Evolutionary conservation across 2,888 invertebrate species (phyloP), one percentile per base, ranked within the genome.

Genomic region (Ormyrus labotus): DNA sequence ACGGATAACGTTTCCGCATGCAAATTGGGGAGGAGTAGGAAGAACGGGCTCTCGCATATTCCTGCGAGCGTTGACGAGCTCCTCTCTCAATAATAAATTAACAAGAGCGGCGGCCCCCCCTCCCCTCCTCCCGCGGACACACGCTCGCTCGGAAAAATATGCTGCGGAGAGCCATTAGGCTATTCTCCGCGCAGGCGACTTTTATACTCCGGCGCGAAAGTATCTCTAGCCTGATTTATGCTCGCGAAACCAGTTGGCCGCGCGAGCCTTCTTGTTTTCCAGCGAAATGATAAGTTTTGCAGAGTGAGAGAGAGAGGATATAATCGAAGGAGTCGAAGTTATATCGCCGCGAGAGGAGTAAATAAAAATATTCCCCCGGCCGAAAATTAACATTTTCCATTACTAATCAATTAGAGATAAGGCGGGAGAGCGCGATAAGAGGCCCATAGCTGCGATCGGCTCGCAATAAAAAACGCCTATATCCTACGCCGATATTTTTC

Each of bases 1-100:
- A 65, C 72, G 72, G 19, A 67, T 68, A 78, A 84, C 81, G 81
- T 83, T 84, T 84, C 83, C 83, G 81, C 82, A 84, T 84, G 83
- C 81, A 84, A 83, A 83, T 84, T 72, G 78, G 67, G 60, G 19
- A 34, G 60, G 51, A 45, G 63, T 2, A 6, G 45, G 64, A 47
- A 9, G 47, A 7, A 48, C 8, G 34, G 9, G 10, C 13, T 13
- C 19, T 8, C 53, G 34, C 71, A 58, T 58, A 74, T 51, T 53
- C 60, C 51, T 9, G 67, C 53, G 63, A 53, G 72, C 64, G 19
- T 51, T 65, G 50, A 71, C 58, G 61, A 63, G 68, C 55, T 68
- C 47, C 75, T 74, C 70, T 63, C 78, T 73, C 72, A 74, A 79
- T 79, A 74, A 79, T 74, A 74, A 79, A 79, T 79, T 74, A 69